These are phyloP conservation scores for Hermatobates lingyangjiaoensis DNA, from an alignment of 1,140 invertebrate species.

Conservation along the genomic window DNA sequence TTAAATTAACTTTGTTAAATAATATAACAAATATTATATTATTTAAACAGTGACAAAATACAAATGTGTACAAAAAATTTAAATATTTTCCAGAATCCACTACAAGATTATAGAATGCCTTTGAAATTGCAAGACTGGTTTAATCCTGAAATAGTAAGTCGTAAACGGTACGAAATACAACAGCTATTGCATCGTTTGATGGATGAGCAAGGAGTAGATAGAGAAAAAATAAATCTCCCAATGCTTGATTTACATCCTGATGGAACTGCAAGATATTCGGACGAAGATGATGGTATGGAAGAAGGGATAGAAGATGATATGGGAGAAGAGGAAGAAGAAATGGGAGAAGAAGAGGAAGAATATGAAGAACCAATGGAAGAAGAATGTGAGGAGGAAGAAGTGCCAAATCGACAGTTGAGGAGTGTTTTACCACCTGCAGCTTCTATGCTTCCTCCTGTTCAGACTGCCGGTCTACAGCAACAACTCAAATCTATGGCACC, in stretches of 20 bases:
- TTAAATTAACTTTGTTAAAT: background rate
- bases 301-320: conserved; percentile 17
- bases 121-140: conserved; percentile 61
- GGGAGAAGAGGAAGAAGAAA: conserved; percentile 9
- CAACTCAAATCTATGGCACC: background rate
- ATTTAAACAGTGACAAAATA: background rate
- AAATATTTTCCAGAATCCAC: conserved; percentile 33
- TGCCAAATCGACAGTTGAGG: background rate
- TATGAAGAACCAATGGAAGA: conserved; percentile 1
- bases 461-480: background rate
- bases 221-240: conserved; percentile 23
- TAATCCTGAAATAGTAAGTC: conserved; percentile 44
- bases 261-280: conserved; percentile 16
- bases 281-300: conserved; percentile 19
- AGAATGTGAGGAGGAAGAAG: conserved; percentile 7
- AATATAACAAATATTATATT: background rate
- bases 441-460: background rate
- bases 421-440: background rate
- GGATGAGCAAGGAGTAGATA: conserved; percentile 29
- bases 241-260: conserved; percentile 23
- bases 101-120: conserved; percentile 49
- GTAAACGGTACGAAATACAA: conserved; percentile 62
- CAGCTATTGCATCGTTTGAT: conserved; percentile 47
- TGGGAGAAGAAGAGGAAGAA: conserved; percentile 11
- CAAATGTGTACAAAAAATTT: conserved; percentile 4